Percentiles rank a stretch among this genome's conserved stretches.
Evolutionary conservation across 2,797 vertebrate species (phyloP).

Genomic region (Gambusia yucatana): DNA sequence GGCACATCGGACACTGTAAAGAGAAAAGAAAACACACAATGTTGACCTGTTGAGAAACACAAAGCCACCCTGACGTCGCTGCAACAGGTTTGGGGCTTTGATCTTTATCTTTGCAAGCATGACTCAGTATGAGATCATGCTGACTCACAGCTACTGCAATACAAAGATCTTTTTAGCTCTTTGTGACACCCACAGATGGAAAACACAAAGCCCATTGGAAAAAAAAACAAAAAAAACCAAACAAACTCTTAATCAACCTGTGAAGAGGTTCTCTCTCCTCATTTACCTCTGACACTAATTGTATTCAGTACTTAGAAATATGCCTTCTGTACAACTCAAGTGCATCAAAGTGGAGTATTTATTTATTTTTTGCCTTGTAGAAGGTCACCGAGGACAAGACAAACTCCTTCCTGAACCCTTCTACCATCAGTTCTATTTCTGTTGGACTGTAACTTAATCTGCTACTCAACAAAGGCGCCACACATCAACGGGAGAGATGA

Average conservation of each 20-base stretch:
- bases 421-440: neutral
- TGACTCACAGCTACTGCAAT: constrained; percentile 20
- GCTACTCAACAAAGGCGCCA: neutral
- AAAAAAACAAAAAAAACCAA: neutral
- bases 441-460: neutral
- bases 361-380: neutral
- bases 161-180: neutral
- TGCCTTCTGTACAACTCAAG: neutral
- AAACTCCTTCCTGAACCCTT: neutral
- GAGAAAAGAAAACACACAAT: neutral
- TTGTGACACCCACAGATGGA: neutral
- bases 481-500: neutral
- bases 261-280: neutral
- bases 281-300: neutral
- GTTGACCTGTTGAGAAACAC: neutral
- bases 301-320: neutral
- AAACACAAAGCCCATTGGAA: neutral
- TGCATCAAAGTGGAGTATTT: too few relatives aligned
- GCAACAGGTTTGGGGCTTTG: constrained; percentile 16
- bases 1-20: neutral
- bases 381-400: neutral
- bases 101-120: neutral
- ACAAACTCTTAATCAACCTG: neutral
- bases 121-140: constrained; percentile 12
- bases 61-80: neutral